phyloP scores from a whole-genome alignment of 1,140 invertebrate genomes.

The Ooceraea biroi region DNA sequence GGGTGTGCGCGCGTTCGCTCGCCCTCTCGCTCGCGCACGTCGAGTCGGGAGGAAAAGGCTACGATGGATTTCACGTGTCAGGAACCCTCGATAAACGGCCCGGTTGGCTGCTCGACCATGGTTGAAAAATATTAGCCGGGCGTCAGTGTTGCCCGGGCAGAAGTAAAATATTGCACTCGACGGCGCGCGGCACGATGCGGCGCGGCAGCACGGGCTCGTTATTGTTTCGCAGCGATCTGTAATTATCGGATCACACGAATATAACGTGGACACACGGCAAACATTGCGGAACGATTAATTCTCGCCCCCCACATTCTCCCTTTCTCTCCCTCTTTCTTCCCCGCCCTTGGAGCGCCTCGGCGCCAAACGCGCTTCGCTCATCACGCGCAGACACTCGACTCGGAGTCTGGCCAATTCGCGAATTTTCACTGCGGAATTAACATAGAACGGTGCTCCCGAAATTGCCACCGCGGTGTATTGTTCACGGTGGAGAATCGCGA shows the following conservation, averaged over 20 bases:
- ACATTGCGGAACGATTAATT: constrained; percentile 43
- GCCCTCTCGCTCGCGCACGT: constrained; percentile 27
- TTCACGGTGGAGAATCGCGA: neutral
- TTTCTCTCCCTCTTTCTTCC: neutral
- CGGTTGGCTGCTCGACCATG: constrained; percentile 65
- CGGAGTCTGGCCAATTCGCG: constrained; percentile 23
- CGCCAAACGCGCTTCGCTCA: constrained; percentile 27
- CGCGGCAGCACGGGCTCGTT: constrained; percentile 42
- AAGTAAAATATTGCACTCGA: constrained; percentile 60
- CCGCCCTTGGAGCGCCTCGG: too few relatives aligned
- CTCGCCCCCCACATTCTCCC: constrained; percentile 17
- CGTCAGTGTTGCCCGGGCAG: constrained; percentile 57
- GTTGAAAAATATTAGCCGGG: constrained; percentile 66
- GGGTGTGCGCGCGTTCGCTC: neutral
- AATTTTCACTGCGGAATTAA: constrained; percentile 30
- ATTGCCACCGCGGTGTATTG: neutral
- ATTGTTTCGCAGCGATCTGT: constrained; percentile 62
- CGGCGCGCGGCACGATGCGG: constrained; percentile 35
- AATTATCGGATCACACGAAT: constrained; percentile 59
- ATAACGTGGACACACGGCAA: constrained; percentile 46
- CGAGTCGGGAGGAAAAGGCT: constrained; percentile 33
- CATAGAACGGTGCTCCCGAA: constrained; percentile 3
- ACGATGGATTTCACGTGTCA: constrained; percentile 67
- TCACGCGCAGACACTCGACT: constrained; percentile 24
- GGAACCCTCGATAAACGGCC: constrained; percentile 64